Percentiles rank a stretch among this genome's conserved stretches.
These are phyloP conservation scores for Oxygymnocypris stewartii DNA, from an alignment of 2,113 vertebrate species.

Conservation along the genomic window DNA sequence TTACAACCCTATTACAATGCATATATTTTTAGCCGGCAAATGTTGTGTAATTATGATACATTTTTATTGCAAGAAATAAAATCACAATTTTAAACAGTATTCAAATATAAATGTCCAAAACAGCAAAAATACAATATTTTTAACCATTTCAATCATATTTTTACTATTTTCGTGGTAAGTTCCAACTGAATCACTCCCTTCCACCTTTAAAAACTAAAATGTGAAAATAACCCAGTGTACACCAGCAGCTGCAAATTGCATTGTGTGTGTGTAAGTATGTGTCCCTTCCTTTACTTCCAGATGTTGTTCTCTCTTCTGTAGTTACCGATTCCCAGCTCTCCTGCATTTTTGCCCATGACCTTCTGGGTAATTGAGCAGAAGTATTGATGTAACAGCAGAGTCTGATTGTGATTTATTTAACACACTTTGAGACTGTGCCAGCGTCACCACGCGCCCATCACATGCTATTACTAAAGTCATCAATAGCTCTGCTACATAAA, in stretches of 20 bases:
- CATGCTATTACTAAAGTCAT: slow-evolving; percentile 98
- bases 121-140: background rate
- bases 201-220: background rate
- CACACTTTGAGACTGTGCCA: slow-evolving; percentile 96
- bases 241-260: background rate
- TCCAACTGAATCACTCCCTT: background rate
- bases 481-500: slow-evolving; percentile 95
- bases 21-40: background rate
- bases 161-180: background rate
- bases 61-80: background rate
- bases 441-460: slow-evolving; percentile 91
- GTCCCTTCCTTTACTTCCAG: slow-evolving; percentile 71
- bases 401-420: slow-evolving; percentile 99
- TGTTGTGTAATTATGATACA: background rate
- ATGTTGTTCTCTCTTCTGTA: slow-evolving; percentile 81
- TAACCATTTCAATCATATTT: background rate
- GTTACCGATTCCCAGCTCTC: slow-evolving; percentile 7
- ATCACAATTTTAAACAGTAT: background rate
- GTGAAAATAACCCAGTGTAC: background rate
- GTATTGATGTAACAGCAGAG: slow-evolving; percentile 99
- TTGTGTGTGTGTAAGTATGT: background rate
- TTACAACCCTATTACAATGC: background rate
- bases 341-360: slow-evolving; percentile 60
- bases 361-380: slow-evolving; percentile 99
- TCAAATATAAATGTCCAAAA: background rate